Percentiles rank a stretch among this genome's conserved stretches.
Conservation (phyloP, 2,888 invertebrate genomes). For the Caenorhabditis drosophilae region DNA sequence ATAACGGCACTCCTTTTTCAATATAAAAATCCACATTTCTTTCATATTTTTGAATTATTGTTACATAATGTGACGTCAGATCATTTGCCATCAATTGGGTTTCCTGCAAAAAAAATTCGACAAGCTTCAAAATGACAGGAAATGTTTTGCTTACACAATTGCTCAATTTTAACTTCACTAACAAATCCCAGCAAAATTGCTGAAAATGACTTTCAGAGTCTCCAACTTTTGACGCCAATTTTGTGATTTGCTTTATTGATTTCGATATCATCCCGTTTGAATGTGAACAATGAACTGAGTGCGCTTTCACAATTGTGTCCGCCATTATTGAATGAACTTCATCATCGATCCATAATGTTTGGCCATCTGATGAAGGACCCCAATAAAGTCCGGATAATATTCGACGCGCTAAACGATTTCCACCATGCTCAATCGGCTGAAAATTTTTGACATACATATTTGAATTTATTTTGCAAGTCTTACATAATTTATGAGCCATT, state of each 20-base stretch:
- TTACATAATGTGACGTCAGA: conserved; percentile 62
- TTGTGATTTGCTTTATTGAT: conserved; percentile 56
- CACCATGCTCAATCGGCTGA: conserved; percentile 56
- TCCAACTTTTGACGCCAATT: conserved; percentile 61
- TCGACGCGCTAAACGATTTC: conserved; percentile 58
- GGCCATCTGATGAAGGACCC: conserved; percentile 45
- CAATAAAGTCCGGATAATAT: conserved; percentile 55
- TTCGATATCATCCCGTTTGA: conserved; percentile 64
- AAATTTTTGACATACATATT: too few species aligned
- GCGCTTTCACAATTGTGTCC: conserved; percentile 63
- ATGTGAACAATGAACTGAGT: conserved; percentile 62
- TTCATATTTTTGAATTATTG: conserved; percentile 54
- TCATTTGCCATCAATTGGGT: conserved; percentile 40
- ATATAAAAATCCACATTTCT: conserved; percentile 34
- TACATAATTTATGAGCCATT: conserved; percentile 62
- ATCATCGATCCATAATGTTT: conserved; percentile 56
- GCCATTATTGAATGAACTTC: conserved; percentile 60
- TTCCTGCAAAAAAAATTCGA: not conserved
- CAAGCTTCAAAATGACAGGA: not conserved
- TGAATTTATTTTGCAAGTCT: too few species aligned
- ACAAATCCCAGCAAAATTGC: conserved; percentile 67
- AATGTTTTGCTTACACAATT: conserved; percentile 38
- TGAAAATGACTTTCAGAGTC: conserved; percentile 65
- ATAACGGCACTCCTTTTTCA: conserved; percentile 37
- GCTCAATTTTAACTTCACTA: conserved; percentile 63